Percentiles rank a stretch among this genome's conserved stretches.
These are phyloP conservation scores for Folsomia candida DNA, from an alignment of 2,888 invertebrate genomes.

Conservation along the genomic window DNA sequence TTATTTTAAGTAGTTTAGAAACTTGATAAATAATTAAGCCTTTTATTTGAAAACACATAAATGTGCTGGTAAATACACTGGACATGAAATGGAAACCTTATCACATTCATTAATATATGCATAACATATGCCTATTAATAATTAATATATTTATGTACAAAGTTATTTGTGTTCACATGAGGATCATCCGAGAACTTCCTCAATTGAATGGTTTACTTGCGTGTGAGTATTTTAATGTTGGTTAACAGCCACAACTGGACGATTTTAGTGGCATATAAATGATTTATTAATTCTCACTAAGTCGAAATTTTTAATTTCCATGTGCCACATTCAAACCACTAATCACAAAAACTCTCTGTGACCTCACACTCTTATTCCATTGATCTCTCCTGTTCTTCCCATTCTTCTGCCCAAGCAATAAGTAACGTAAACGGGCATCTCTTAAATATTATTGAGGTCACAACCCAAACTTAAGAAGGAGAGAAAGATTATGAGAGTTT, in stretches of 20 bases:
- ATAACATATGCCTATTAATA: too few species aligned
- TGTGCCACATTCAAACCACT: constrained; percentile 9
- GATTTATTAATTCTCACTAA: constrained; percentile 14
- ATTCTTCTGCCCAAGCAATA: background rate
- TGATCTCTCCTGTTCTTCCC: background rate
- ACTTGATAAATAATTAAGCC: too few species aligned
- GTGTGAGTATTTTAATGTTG: background rate
- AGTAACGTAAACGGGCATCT: background rate
- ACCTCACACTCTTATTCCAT: background rate
- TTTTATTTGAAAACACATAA: too few species aligned
- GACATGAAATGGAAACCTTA: too few species aligned
- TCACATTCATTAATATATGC: too few species aligned
- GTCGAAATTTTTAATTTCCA: constrained; percentile 8
- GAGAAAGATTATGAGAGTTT: background rate
- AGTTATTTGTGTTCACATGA: too few species aligned
- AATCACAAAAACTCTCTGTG: too few species aligned
- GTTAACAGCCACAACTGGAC: background rate
- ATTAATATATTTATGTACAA: too few species aligned
- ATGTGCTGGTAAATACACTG: too few species aligned
- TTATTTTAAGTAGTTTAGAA: too few species aligned
- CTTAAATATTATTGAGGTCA: background rate
- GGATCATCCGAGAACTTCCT: too few species aligned
- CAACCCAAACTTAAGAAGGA: background rate
- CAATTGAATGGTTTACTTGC: background rate
- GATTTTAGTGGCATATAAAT: constrained; percentile 10